Base-by-base conservation (phyloP, 2,888 invertebrate genomes). In the Falcaria lacertinaria region DNA sequence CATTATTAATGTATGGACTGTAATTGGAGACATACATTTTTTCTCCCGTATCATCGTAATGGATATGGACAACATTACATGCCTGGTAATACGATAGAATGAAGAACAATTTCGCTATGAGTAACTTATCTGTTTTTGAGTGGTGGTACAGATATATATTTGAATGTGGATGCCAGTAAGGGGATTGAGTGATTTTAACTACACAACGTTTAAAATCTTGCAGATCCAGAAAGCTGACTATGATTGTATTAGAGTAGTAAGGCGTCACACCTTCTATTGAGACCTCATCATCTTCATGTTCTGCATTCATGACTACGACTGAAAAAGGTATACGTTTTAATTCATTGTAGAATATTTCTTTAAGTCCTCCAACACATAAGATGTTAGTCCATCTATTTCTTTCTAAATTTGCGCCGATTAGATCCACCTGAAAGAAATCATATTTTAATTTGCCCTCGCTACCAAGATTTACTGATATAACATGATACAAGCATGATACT, bases 141-240 rank as follows among this genome's bases (percentile, higher is more conserved):
- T 64, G 63, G 42, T 64, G 69, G 36, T 69, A 61, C 15, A 80
- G 41, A 25, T 76, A 60, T 2, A 73, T 48, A 42, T 72, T 62
- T 4, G 74, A 50, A 2, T 62, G 59, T 7, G 77, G 65, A 50
- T 80, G 70, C 74, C 74, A 80, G 39, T 68, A 71, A 0, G 71
- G 67, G 4, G 54, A 40, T 1, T 44, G 41, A 1, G 60, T 43
- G 2, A 51, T 42, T 48, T 63, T 69, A 1, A 44, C 52, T 15
- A 78, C 42, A 8, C 61, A 57, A 1, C 53, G 42, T 56, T 72
- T 68, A 47, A 75, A 72, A 16, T 73, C 59, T 17, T 54, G 43
- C 17, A 67, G 60, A 37, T 64, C 53, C 4, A 28, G 33, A 34
- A 65, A 73, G 15, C 54, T 50, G 1, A 78, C 50, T 2, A 75